phyloP scores from a whole-genome alignment of 2,113 vertebrate genomes.

The Scomber japonicus region DNA sequence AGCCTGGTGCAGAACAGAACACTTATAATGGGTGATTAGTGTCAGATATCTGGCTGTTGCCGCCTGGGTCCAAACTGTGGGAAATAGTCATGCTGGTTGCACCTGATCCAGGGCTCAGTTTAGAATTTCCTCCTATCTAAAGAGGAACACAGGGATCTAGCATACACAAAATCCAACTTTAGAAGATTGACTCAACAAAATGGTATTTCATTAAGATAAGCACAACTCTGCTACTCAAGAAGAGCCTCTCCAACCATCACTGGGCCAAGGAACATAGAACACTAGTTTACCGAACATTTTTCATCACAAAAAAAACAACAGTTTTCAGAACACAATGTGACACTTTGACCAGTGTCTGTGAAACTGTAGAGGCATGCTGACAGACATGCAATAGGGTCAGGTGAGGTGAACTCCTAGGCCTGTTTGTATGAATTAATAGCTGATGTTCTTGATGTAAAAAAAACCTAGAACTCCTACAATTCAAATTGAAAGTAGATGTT shows the following conservation, averaged over 20 bases:
- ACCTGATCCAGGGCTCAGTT: constrained; percentile 83
- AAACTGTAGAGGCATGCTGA: constrained; percentile 30
- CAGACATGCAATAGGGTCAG: constrained; percentile 13
- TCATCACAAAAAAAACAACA: not conserved
- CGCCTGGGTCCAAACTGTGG: constrained; percentile 79
- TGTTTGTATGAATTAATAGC: constrained; percentile 18
- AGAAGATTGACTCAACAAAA: constrained; percentile 62
- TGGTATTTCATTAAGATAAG: constrained; percentile 69
- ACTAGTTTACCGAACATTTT: constrained; percentile 24
- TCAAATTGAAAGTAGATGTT: not conserved
- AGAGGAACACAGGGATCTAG: constrained; percentile 64
- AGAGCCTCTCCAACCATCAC: constrained; percentile 37
- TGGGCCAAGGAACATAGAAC: constrained; percentile 26
- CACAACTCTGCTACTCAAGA: constrained; percentile 36
- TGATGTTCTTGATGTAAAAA: not conserved
- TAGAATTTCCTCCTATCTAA: constrained; percentile 76
- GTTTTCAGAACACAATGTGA: constrained; percentile 51
- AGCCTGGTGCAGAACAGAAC: constrained; percentile 65
- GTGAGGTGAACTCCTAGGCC: constrained; percentile 40
- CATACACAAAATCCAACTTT: constrained; percentile 57
- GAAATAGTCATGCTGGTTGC: constrained; percentile 79
- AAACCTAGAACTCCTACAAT: not conserved
- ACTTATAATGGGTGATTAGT: constrained; percentile 87
- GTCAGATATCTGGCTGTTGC: constrained; percentile 85
- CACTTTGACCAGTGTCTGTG: constrained; percentile 20